A percentile compares a stretch with the other conserved stretches of the same genome.
Conservation (phyloP, 2,888 invertebrate species). For the Oscheius sp. region DNA sequence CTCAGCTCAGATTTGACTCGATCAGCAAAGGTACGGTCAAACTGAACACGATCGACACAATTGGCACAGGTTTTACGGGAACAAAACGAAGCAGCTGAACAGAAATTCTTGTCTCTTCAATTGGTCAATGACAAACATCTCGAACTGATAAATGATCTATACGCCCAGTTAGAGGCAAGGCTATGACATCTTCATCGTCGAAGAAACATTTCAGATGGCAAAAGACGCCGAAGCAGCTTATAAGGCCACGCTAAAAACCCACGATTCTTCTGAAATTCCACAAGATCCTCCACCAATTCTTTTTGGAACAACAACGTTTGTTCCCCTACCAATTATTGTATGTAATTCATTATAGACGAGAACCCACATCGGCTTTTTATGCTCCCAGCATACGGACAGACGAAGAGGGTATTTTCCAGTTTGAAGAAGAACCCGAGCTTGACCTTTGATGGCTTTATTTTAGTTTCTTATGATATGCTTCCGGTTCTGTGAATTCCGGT, state of each 20-base stretch:
- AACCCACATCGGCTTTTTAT: not conserved
- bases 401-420: conserved; percentile 15
- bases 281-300: not conserved
- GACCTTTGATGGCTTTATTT: not conserved
- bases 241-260: not conserved
- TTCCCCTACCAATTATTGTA: not conserved
- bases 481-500: no score
- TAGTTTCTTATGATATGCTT: not conserved
- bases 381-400: not conserved
- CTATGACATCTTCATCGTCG: no score
- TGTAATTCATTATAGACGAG: not conserved
- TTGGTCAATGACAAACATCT: conserved; percentile 42
- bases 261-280: conserved; percentile 2
- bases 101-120: conserved; percentile 49
- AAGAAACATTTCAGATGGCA: not conserved
- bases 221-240: conserved; percentile 17
- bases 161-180: conserved; percentile 32
- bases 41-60: not conserved
- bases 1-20: conserved; percentile 32
- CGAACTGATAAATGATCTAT: conserved; percentile 42
- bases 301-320: conserved; percentile 13
- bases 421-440: conserved; percentile 9
- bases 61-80: conserved; percentile 32
- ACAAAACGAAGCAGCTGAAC: conserved; percentile 52
- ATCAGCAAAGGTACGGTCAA: conserved; percentile 28